Conservation (phyloP, 2,797 vertebrate species). For the Macrochelys suwanniensis region DNA sequence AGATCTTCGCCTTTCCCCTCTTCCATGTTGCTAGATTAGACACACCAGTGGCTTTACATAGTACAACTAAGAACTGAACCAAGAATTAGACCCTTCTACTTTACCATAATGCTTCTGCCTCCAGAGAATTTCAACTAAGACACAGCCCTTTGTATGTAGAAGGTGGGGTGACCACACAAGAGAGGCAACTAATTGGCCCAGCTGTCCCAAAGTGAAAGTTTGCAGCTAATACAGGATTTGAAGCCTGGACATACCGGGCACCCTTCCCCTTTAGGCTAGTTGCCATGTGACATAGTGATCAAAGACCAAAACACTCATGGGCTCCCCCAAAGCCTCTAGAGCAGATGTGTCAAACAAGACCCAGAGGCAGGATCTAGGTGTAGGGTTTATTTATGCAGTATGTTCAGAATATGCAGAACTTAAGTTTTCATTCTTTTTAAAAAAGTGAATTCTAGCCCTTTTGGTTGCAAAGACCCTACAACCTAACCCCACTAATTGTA, state of each 20-base stretch:
- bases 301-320: background rate
- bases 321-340: background rate
- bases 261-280: background rate
- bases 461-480: background rate
- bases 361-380: background rate
- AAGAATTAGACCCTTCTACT: background rate
- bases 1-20: background rate
- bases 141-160: background rate
- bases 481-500: background rate
- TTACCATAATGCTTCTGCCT: background rate
- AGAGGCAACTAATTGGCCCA: background rate
- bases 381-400: background rate
- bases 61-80: background rate
- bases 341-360: background rate
- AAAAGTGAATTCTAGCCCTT: background rate
- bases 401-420: background rate
- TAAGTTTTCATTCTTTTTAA: background rate
- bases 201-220: background rate
- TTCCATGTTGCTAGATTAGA: background rate
- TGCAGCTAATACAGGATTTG: background rate
- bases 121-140: background rate
- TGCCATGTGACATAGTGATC: background rate
- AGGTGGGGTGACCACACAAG: background rate
- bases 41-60: background rate
- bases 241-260: background rate